Evolutionary conservation across 2,888 invertebrate species (phyloP).

Genomic region (Plebejus anna): DNA sequence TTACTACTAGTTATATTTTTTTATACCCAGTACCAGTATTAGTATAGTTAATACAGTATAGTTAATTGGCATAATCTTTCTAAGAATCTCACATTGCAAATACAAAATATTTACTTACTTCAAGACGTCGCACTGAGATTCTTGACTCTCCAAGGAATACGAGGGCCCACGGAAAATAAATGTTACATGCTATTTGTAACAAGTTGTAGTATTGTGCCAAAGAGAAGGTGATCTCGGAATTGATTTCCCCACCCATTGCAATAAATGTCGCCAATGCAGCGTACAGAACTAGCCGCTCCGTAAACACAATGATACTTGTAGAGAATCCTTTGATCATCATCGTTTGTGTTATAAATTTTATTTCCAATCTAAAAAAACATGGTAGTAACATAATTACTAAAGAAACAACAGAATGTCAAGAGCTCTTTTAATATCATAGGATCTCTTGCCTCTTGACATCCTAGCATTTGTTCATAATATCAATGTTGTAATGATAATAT

Average conservation of each 20-base stretch:
- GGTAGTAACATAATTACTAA: neutral
- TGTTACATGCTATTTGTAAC: conserved; percentile 84
- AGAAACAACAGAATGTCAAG: no score
- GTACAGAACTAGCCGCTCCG: conserved; percentile 89
- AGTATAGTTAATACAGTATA: no score
- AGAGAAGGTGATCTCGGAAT: conserved; percentile 85
- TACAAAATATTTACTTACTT: conserved; percentile 57
- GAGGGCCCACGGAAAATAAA: conserved; percentile 81
- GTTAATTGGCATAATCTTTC: neutral
- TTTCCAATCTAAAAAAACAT: conserved; percentile 79
- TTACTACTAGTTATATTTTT: no score
- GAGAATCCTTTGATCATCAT: conserved; percentile 84
- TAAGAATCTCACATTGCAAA: neutral
- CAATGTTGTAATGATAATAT: no score
- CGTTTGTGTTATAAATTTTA: conserved; percentile 81
- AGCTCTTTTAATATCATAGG: no score
- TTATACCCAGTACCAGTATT: neutral
- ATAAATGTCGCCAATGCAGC: conserved; percentile 88
- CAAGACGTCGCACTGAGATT: conserved; percentile 81
- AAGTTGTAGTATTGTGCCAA: conserved; percentile 88
- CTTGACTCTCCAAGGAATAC: conserved; percentile 81
- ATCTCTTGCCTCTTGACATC: neutral
- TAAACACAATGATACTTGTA: conserved; percentile 85
- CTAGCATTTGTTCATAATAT: neutral
- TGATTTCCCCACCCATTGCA: conserved; percentile 78